phyloP scores from a whole-genome alignment of 2,888 invertebrate genomes.

The Chrysolina haemoptera region DNA sequence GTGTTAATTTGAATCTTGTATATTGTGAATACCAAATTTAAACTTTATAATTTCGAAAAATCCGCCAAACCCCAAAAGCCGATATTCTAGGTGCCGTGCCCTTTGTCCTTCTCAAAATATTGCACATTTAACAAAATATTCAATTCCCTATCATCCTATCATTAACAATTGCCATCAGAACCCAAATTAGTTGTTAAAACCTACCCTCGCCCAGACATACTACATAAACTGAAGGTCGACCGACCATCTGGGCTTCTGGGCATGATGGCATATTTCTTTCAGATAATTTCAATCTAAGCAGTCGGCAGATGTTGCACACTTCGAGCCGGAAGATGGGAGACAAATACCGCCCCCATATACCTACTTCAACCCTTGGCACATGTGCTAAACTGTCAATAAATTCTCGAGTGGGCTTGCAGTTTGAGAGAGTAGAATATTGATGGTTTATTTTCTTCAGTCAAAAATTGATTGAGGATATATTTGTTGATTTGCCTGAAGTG shows the following conservation, averaged over 20 bases:
- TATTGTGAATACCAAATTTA: too few relatives aligned
- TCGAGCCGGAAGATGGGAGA: slow-evolving; percentile 51
- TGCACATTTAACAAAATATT: too few relatives aligned
- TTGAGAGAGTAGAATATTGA: background rate
- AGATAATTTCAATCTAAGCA: slow-evolving; percentile 34
- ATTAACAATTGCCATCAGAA: background rate
- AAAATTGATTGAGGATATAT: background rate
- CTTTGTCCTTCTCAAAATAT: too few relatives aligned
- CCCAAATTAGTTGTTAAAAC: background rate
- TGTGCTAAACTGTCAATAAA: slow-evolving; percentile 36
- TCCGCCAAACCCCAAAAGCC: too few relatives aligned
- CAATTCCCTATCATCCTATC: too few relatives aligned
- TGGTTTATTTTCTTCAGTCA: background rate
- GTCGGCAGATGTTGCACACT: slow-evolving; percentile 51
- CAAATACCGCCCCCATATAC: slow-evolving; percentile 45
- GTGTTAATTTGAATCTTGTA: too few relatives aligned
- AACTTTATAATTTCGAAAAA: too few relatives aligned
- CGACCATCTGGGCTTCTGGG: slow-evolving; percentile 33
- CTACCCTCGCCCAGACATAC: slow-evolving; percentile 10
- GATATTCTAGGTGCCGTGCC: too few relatives aligned
- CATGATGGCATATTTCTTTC: slow-evolving; percentile 34
- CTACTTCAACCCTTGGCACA: slow-evolving; percentile 41
- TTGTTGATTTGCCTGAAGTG: background rate
- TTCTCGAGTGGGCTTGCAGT: slow-evolving; percentile 4
- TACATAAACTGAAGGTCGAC: slow-evolving; percentile 19